phyloP scores from a whole-genome alignment of 2,888 invertebrate genomes.

The Drosophila pegasa region DNA sequence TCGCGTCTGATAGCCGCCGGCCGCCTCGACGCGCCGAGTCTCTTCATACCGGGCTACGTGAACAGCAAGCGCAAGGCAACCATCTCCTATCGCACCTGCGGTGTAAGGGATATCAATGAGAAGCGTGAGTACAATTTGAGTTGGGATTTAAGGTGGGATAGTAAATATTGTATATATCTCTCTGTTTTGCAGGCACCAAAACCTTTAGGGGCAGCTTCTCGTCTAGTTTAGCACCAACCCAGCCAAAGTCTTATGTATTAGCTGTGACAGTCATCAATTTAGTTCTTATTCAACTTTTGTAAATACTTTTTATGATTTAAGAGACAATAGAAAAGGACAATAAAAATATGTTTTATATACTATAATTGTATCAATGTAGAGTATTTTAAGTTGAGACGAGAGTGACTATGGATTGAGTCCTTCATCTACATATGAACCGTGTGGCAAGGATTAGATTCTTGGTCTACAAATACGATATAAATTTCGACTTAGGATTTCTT shows the following conservation, averaged over 20 bases:
- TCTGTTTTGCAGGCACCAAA: slow-evolving; percentile 61
- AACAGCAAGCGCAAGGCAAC: slow-evolving; percentile 89
- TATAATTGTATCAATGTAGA: background rate
- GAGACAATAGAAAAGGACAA: background rate
- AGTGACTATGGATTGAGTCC: too few relatives aligned
- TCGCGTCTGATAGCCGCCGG: slow-evolving; percentile 90
- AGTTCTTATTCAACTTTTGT: slow-evolving; percentile 32
- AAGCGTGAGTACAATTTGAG: slow-evolving; percentile 84
- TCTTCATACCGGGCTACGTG: slow-evolving; percentile 91
- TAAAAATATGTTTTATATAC: background rate
- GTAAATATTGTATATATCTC: too few relatives aligned
- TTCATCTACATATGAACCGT: too few relatives aligned
- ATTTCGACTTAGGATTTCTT: too few relatives aligned
- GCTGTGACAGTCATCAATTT: slow-evolving; percentile 60
- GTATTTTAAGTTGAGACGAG: too few relatives aligned
- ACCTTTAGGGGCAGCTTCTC: slow-evolving; percentile 59
- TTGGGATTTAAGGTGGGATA: too few relatives aligned
- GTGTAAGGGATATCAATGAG: slow-evolving; percentile 90
- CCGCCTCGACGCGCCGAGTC: slow-evolving; percentile 90
- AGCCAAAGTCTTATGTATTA: slow-evolving; percentile 61
- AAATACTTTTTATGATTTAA: slow-evolving; percentile 10
- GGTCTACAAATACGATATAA: too few relatives aligned
- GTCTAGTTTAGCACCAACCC: slow-evolving; percentile 45
- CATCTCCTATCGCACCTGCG: slow-evolving; percentile 91
- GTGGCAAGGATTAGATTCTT: too few relatives aligned